Base-by-base conservation (phyloP, 2,888 invertebrate genomes). In the Odontocolon sp. region DNA sequence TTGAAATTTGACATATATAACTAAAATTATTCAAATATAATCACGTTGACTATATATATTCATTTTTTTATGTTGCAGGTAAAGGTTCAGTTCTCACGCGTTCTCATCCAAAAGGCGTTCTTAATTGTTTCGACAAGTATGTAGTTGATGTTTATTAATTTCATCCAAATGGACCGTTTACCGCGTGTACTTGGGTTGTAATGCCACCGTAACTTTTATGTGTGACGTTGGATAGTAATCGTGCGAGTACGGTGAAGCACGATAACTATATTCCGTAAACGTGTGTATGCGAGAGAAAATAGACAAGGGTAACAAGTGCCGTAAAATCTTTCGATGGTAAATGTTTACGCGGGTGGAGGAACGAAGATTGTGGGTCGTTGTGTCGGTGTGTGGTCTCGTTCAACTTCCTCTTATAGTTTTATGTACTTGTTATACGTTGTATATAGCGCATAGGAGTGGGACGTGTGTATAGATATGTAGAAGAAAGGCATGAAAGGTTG, bases 321-420 rank as follows among this genome's bases (percentile, higher is more conserved):
- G 45, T 54, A 54, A 63, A 63, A 63, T 71, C 54, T 56, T 56
- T 63, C 40, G 11, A 71, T 63, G 56, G 61, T 26, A 56, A 63
- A 54, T 71, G 54, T 70, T 70, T 63, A 63, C 54, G 14, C 26
- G 23, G 33, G 26, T 36, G 14, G 26, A 11, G 6, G 18, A 38
- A n/a, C n/a, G 54, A 28, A 40, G 31, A 4, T 26, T 28, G 21
- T 50, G 21, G 26, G 28, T 6, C 6, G 26, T 38, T 33, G 28
- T 14, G 26, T 8, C 40, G 11, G 21, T 50, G 64, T 38, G 28
- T 23, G 40, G 31, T 40, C 52, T 70, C 61, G 40, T 33, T 52
- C 52, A 52, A 61, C 52, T 52, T 69, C 21, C 47, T 52, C 61
- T 61, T 42, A 52, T 31, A 61, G 42, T 61, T 52, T 61, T 61